Conservation (phyloP, 2,888 invertebrate genomes). For the Andrena chrysosceles region DNA sequence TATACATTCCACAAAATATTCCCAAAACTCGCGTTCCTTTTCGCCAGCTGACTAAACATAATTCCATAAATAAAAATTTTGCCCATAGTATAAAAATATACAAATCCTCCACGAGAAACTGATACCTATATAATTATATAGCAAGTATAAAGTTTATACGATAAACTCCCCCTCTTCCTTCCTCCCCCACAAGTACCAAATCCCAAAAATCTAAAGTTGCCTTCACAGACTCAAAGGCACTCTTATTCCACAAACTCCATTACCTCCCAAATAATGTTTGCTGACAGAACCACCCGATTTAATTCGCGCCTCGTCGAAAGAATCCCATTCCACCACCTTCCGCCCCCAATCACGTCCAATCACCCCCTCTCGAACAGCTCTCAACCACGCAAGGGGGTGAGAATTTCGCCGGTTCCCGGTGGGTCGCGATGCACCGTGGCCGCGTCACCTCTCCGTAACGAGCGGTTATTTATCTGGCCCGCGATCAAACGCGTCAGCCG, state of each 20-base stretch:
- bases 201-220: neutral
- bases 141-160: too few relatives aligned
- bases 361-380: neutral
- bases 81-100: too few relatives aligned
- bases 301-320: neutral
- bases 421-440: slow-evolving; percentile 30
- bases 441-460: slow-evolving; percentile 60
- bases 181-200: too few relatives aligned
- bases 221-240: neutral
- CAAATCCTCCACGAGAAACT: too few relatives aligned
- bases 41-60: too few relatives aligned
- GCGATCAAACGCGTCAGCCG: slow-evolving; percentile 55
- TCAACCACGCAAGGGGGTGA: neutral
- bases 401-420: slow-evolving; percentile 45
- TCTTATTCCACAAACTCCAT: neutral
- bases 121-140: too few relatives aligned
- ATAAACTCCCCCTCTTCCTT: too few relatives aligned
- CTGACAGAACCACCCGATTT: neutral
- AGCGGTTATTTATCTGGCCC: slow-evolving; percentile 62
- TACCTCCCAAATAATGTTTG: neutral
- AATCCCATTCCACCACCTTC: neutral
- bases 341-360: too few relatives aligned
- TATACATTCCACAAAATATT: too few relatives aligned
- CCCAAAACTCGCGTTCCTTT: too few relatives aligned
- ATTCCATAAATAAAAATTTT: too few relatives aligned